Conservation (phyloP, 2,797 vertebrate species). For the Platyrinchus mystaceus region DNA sequence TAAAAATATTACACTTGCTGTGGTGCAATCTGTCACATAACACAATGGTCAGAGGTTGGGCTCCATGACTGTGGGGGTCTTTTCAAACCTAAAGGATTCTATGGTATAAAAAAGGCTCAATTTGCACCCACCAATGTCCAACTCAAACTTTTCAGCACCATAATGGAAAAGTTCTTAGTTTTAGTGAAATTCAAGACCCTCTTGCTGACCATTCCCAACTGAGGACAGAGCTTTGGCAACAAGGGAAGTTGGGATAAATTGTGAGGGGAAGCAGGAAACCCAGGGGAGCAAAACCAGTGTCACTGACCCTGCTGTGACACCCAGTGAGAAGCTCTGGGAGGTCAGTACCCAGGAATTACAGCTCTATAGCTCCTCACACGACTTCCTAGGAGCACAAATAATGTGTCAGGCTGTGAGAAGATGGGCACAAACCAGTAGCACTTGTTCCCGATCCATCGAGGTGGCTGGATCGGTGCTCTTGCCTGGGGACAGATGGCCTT, state of each 20-base stretch:
- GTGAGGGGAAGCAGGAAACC: background rate
- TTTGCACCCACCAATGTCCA: background rate
- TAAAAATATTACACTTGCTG: background rate
- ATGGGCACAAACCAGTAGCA: background rate
- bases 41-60: background rate
- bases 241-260: background rate
- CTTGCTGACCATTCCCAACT: background rate
- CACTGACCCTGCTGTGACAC: background rate
- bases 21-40: background rate
- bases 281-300: background rate
- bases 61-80: fast-evolving
- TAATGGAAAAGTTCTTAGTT: background rate
- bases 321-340: background rate
- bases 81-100: background rate
- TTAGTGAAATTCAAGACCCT: slow-evolving; percentile 11
- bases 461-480: background rate
- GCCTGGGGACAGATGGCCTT: slow-evolving; percentile 52
- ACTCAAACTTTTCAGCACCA: background rate
- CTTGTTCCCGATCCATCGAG: background rate
- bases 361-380: background rate
- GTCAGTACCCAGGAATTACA: background rate
- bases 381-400: background rate
- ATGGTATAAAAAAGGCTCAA: background rate
- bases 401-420: background rate
- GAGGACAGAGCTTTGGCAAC: background rate